A percentile compares a stretch with the other conserved stretches of the same genome.
Evolutionary conservation across 2,113 vertebrate species (phyloP).

Genomic region (Isichthys henryi): DNA sequence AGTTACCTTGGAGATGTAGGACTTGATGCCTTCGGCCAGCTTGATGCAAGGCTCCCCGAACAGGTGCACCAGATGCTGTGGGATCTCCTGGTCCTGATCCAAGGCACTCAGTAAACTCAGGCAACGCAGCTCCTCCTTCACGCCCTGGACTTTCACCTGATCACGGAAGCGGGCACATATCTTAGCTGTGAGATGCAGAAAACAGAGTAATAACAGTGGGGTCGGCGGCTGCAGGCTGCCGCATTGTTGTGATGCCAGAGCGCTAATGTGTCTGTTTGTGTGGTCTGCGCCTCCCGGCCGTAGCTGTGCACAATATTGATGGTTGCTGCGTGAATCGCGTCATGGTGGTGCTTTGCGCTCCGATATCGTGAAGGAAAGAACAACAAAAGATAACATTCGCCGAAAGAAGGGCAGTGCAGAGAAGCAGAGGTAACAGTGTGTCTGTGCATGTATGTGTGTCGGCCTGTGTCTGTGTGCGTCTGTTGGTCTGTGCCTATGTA

Average conservation of each 20-base stretch:
- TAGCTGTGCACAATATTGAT: not conserved
- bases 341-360: not conserved
- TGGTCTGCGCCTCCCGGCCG: not conserved
- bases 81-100: slow-evolving; percentile 41
- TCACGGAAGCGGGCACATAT: not conserved
- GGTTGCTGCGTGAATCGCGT: not conserved
- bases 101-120: slow-evolving; percentile 49
- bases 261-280: not conserved
- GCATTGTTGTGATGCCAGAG: not conserved
- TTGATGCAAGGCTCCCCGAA: slow-evolving; percentile 53
- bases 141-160: slow-evolving; percentile 45
- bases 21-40: slow-evolving; percentile 56
- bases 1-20: slow-evolving; percentile 53
- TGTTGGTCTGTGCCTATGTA: not conserved
- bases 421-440: not conserved
- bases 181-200: not conserved
- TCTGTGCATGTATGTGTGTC: not conserved
- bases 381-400: not conserved
- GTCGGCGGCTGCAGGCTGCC: no score
- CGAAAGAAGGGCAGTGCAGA: not conserved
- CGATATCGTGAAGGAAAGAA: not conserved
- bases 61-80: slow-evolving; percentile 48
- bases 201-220: not conserved
- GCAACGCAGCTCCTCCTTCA: slow-evolving; percentile 52
- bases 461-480: not conserved